Evolutionary conservation across 1,140 invertebrate species (phyloP), one percentile per base, ranked within the genome.

Genomic region (Potamilus streckersoni): DNA sequence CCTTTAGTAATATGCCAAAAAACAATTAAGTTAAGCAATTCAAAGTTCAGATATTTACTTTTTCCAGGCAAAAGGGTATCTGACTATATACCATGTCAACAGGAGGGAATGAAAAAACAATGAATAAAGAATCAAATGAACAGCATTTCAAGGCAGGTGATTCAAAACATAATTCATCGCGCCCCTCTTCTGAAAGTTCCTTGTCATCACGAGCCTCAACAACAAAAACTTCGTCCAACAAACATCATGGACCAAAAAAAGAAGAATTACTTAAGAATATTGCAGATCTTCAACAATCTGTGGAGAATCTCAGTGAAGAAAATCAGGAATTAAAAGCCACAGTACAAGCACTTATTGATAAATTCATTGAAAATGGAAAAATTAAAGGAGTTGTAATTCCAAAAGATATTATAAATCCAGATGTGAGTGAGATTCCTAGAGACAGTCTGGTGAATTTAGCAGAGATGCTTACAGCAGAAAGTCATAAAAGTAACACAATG

Each of bases 201-300:
- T 64, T 72, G 3, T 77, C 75, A 58, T 77, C 75, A 23, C 66
- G 69, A 60, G 31, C 73, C 62, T 70, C 68, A 23, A 61, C 66
- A 56, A 61, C 66, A 14, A 75, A 70, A 61, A 65, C 66, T 58
- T 59, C 68, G 0, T 69, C 62, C 56, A 23, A 65, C 5, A 65
- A 49, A 66, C 63, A 76, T 19, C 72, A 77, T 58, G 70, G 75
- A 11, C 75, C 75, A 38, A 65, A 70, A 13, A 71, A 80, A 17
- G 82, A 82, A 19, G 79, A 82, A 60, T 63, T 87, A 20, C 75
- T 75, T 14, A 79, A 82, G 58, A 80, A 86, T 66, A 84, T 83
- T 73, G 62, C 76, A 59, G 76, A 83, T 19, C 76, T 87, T 17
- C 80, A 71, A 31, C 66, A 74, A 67, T 74, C 80, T 76, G 72